Evolutionary conservation across 2,888 invertebrate genomes (phyloP).

Genomic region (Cataglyphis altisquamis): DNA sequence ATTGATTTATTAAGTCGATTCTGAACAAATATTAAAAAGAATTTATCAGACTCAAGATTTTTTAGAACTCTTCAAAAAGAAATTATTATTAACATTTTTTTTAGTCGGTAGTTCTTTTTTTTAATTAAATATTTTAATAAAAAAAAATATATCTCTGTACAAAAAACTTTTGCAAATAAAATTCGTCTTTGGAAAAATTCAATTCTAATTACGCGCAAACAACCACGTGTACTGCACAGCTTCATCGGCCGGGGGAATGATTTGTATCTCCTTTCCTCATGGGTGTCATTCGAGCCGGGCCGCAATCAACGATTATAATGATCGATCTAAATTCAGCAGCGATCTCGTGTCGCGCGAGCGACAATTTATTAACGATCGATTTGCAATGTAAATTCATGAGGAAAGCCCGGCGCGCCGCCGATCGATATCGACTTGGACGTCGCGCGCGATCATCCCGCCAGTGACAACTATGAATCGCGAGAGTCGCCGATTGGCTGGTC

Average conservation of each 20-base stretch:
- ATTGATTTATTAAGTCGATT: conserved; percentile 5
- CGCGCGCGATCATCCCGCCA: conserved; percentile 58
- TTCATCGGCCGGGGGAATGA: conserved; percentile 34
- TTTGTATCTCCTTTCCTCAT: conserved; percentile 49
- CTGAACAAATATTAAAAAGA: neutral
- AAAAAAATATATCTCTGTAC: neutral
- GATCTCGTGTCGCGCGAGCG: conserved; percentile 42
- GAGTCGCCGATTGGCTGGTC: conserved; percentile 72
- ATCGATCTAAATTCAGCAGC: conserved; percentile 55
- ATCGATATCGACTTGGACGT: conserved; percentile 65
- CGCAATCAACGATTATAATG: conserved; percentile 57
- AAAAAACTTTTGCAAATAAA: neutral
- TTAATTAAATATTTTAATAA: neutral
- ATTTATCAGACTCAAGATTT: neutral
- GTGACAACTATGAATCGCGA: conserved; percentile 67
- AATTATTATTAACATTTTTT: neutral
- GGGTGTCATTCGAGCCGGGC: conserved; percentile 41
- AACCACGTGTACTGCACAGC: neutral
- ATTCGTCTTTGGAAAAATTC: conserved; percentile 7
- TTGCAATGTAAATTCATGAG: conserved; percentile 66
- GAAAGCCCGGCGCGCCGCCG: conserved; percentile 35
- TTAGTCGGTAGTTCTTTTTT: neutral
- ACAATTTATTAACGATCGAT: conserved; percentile 64
- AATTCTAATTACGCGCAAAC: conserved; percentile 6
- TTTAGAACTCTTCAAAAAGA: neutral